Base-by-base conservation (phyloP, 1,140 invertebrate species). In the Aphidius gifuensis region DNA sequence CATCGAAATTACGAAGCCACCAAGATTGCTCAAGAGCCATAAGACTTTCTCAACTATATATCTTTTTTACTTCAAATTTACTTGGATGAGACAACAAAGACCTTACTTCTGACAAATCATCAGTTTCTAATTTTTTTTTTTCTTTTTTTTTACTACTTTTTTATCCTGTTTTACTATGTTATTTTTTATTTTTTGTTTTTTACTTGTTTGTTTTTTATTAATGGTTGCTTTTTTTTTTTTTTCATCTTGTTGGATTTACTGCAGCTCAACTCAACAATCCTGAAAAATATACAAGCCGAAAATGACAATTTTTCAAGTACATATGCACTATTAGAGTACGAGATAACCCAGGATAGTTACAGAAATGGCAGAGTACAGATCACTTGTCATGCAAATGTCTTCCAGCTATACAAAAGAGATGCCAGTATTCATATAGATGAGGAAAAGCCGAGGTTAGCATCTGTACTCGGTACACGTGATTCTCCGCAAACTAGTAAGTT, bases 401-500 rank as follows among this genome's bases (percentile, higher is more conserved):
- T 85, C 76, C 79, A 85, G 60, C 80, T 86, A 56, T 87, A 86
- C 78, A 79, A 79, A 38, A 78, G 80, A 56, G 76, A 80, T 64
- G 79, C 80, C 9, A 82, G 81, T 23, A 69, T 85, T 5, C 68
- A 83, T n/a, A 70, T 88, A 47, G 85, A 85, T 64, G 86, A 88
- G 71, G 86, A 88, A 74, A 80, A 83, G 66, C 87, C 87, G 39
- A 82, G 85, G 70, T 81, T 88, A 43, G 86, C 86, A 40, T 86
- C 86, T 4, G 86, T 88, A 42, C 79, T 88, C 73, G 86, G 86
- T 60, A 87, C 85, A 45, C 83, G 85, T 46, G 86, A 87, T 74
- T 83, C 83, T 32, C 79, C 80, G 60, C 75, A 74, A 39, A 71
- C 67, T 45, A 72, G 78, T 80, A 74, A 65, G 42, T 51, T 49